These are phyloP conservation scores for Syngnathus typhle DNA, from an alignment of 2,113 vertebrate species.

Conservation along the genomic window DNA sequence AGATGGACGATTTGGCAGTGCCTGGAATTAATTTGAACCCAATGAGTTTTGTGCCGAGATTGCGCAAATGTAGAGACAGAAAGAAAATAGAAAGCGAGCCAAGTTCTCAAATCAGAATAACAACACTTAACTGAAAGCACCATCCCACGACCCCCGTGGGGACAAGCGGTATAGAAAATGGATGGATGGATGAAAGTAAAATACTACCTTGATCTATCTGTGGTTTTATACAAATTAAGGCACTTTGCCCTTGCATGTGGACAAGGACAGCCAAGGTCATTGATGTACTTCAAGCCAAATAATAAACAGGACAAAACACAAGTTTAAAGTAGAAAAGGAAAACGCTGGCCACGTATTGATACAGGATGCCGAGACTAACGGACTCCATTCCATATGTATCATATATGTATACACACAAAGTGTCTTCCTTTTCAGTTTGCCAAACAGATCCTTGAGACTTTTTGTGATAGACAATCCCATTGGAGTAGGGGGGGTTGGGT, in stretches of 20 bases:
- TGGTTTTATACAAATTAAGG: background rate
- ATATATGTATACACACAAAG: no score
- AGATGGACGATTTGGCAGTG: background rate
- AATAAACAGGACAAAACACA: no score
- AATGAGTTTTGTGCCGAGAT: background rate
- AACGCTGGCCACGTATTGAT: no score
- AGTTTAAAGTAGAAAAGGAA: no score
- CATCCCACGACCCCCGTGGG: no score
- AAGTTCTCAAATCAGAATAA: background rate
- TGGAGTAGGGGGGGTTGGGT: background rate
- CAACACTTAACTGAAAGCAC: background rate
- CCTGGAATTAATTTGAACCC: background rate
- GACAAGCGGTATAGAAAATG: no score
- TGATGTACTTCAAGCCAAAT: no score
- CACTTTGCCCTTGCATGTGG: background rate
- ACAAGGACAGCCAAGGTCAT: no score
- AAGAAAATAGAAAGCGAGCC: background rate
- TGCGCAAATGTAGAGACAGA: background rate
- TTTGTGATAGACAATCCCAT: background rate
- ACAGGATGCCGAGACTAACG: no score
- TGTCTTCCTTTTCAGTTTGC: background rate
- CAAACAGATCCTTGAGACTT: background rate
- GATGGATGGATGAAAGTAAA: no score
- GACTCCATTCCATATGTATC: no score
- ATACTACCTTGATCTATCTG: no score